These are phyloP conservation scores for Trichomalopsis sarcophagae DNA, from an alignment of 1,140 invertebrate genomes.

Conservation along the genomic window DNA sequence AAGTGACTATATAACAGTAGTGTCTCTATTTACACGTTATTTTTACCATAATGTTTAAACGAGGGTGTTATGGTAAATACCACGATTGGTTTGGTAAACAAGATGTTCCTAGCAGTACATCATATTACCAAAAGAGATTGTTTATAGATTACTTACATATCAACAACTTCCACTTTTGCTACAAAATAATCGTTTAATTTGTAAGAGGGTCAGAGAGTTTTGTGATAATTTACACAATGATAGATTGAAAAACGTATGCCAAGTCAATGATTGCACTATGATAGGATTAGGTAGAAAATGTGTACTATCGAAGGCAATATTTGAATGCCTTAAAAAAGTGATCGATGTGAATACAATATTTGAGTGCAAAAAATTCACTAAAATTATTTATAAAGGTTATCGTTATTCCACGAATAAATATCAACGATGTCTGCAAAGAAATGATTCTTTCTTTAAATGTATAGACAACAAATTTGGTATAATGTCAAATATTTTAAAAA, in stretches of 20 bases:
- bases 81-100: too few relatives aligned
- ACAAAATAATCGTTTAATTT: not conserved
- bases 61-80: too few relatives aligned
- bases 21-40: too few relatives aligned
- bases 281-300: not conserved
- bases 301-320: not conserved
- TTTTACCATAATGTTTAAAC: too few relatives aligned
- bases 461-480: not conserved
- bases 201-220: not conserved
- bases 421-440: not conserved
- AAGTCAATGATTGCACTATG: not conserved
- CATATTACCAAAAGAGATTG: not conserved
- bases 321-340: not conserved
- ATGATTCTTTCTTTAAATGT: not conserved
- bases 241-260: not conserved
- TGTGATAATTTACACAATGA: not conserved
- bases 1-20: too few relatives aligned
- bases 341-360: not conserved
- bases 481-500: constrained; percentile 4
- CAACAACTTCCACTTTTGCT: not conserved
- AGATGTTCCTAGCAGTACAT: too few relatives aligned
- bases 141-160: not conserved
- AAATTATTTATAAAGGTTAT: not conserved
- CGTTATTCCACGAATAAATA: not conserved
- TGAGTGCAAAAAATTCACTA: not conserved